phyloP scores from a whole-genome alignment of 2,888 invertebrate genomes.

The Andrena camellia region DNA sequence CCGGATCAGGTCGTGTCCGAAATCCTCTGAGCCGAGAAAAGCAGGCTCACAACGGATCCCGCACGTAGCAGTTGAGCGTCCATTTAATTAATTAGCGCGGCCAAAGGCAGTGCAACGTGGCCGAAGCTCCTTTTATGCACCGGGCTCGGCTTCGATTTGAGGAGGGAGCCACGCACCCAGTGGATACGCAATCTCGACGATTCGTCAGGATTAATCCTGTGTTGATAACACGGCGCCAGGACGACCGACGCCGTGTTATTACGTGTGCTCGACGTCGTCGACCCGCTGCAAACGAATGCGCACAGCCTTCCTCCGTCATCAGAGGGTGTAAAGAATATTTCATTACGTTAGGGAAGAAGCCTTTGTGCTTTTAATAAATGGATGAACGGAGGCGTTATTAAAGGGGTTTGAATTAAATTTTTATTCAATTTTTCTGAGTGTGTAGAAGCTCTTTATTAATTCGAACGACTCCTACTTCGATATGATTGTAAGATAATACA shows the following conservation, averaged over 20 bases:
- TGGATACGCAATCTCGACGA: slow-evolving; percentile 63
- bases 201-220: slow-evolving; percentile 73
- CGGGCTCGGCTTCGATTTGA: slow-evolving; percentile 46
- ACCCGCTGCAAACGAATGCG: slow-evolving; percentile 6
- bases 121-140: slow-evolving; percentile 30
- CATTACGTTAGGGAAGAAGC: too few relatives aligned
- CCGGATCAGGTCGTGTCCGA: neutral
- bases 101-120: slow-evolving; percentile 3
- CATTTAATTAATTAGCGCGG: slow-evolving; percentile 68
- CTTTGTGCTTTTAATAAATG: too few relatives aligned
- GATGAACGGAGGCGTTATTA: too few relatives aligned
- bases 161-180: slow-evolving; percentile 13
- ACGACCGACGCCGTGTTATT: slow-evolving; percentile 46
- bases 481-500: too few relatives aligned
- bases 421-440: too few relatives aligned
- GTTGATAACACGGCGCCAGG: slow-evolving; percentile 58
- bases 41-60: neutral
- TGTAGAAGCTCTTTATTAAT: too few relatives aligned
- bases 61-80: slow-evolving; percentile 23
- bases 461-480: too few relatives aligned
- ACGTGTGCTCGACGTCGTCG: slow-evolving; percentile 43
- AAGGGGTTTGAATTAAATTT: too few relatives aligned
- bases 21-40: slow-evolving; percentile 21
- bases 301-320: too few relatives aligned
- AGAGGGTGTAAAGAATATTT: too few relatives aligned